These are phyloP conservation scores for Cladorhizidae sp. DNA, from an alignment of 37 sponge, comb jelly and placozoan genomes.

Conservation along the genomic window DNA sequence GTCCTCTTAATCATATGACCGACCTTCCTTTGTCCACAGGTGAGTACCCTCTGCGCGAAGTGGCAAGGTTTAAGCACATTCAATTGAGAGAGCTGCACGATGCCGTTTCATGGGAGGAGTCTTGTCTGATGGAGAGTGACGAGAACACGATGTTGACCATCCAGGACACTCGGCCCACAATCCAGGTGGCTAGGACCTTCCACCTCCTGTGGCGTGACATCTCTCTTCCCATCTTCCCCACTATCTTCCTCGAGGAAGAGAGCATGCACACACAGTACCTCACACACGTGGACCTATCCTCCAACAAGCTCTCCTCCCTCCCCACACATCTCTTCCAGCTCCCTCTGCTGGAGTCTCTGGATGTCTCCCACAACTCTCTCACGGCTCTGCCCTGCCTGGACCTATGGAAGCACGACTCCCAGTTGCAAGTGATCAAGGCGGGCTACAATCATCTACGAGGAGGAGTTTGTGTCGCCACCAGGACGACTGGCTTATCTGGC, in stretches of 20 bases:
- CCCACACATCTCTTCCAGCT: constrained; percentile 46
- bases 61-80: constrained; percentile 31
- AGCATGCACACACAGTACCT: neutral
- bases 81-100: neutral
- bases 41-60: constrained; percentile 47
- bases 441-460: constrained; percentile 53
- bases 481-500: neutral
- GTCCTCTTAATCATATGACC: neutral
- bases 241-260: constrained; percentile 9
- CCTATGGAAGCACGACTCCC: constrained; percentile 25
- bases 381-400: constrained; percentile 23
- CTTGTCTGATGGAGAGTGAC: constrained; percentile 9
- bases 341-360: constrained; percentile 47
- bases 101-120: constrained; percentile 3
- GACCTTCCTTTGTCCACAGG: neutral
- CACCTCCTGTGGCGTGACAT: constrained; percentile 60
- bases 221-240: constrained; percentile 33
- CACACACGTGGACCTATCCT: constrained; percentile 60
- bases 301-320: constrained; percentile 45
- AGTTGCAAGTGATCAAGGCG: constrained; percentile 45
- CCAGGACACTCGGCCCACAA: constrained; percentile 33
- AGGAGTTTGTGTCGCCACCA: neutral
- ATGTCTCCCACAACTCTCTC: constrained; percentile 66
- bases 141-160: constrained; percentile 43
- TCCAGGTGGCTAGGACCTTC: constrained; percentile 31